phyloP scores from a whole-genome alignment of 2,888 invertebrate genomes.

The Tridacna gigas region DNA sequence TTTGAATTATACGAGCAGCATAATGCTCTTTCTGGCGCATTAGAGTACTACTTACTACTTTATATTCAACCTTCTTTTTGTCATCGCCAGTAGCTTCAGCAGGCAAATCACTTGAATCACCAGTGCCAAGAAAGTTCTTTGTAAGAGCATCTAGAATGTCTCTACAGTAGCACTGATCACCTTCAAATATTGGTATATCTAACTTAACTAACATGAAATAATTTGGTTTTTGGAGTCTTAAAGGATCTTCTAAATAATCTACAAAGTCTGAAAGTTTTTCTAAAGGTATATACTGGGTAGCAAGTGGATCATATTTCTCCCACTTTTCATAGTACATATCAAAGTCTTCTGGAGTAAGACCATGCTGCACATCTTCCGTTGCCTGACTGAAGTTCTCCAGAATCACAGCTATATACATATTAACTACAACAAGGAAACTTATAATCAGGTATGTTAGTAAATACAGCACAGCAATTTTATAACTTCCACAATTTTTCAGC shows the following conservation, averaged over 20 bases:
- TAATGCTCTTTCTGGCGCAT: constrained; percentile 98
- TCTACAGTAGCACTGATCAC: constrained; percentile 98
- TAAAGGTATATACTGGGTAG: constrained; percentile 98
- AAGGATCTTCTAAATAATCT: constrained; percentile 97
- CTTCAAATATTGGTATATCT: constrained; percentile 99
- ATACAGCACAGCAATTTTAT: constrained; percentile 97
- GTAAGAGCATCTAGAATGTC: constrained; percentile 99
- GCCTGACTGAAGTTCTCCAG: constrained; percentile 99
- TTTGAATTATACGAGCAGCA: constrained; percentile 97
- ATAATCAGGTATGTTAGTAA: constrained; percentile 98
- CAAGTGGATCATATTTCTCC: constrained; percentile 99
- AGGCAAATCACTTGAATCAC: constrained; percentile 88
- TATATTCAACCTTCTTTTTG: constrained; percentile 93
- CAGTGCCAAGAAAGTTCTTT: constrained; percentile 99
- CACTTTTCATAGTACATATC: constrained; percentile 99
- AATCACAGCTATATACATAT: constrained; percentile 99
- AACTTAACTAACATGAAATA: constrained; percentile 99
- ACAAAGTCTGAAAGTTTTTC: constrained; percentile 97
- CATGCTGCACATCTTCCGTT: constrained; percentile 94
- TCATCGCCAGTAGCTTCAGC: constrained; percentile 64
- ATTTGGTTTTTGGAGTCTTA: constrained; percentile 98
- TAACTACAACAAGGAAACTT: constrained; percentile 99
- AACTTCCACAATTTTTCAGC: constrained; percentile 90
- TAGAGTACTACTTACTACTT: constrained; percentile 96
- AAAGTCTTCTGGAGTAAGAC: constrained; percentile 98